These are phyloP conservation scores for Nothocercus julius DNA, from an alignment of 2,113 vertebrate species.

Conservation along the genomic window DNA sequence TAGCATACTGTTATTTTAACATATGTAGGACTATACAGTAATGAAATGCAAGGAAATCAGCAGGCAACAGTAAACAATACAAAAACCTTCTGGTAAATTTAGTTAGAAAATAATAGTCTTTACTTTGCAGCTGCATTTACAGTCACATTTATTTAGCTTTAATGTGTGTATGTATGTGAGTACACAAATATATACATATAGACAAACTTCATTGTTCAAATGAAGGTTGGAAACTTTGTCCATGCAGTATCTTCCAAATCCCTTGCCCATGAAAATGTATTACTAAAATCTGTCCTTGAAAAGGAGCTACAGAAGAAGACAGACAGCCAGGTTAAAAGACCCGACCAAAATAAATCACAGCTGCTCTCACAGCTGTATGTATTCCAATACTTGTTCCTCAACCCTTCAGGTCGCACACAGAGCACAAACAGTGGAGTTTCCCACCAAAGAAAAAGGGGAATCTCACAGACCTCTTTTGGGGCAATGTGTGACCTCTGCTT, in stretches of 20 bases:
- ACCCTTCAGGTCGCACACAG: background rate
- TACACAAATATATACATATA: rapidly evolving
- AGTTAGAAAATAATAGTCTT: background rate
- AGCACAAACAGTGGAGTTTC: background rate
- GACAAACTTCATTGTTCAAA: background rate
- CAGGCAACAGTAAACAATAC: background rate
- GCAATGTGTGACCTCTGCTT: background rate
- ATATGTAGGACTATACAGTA: background rate
- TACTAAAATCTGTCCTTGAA: background rate
- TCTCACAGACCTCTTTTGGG: background rate
- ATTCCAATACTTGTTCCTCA: background rate
- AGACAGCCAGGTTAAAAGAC: background rate
- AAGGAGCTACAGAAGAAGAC: background rate
- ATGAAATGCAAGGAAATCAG: background rate
- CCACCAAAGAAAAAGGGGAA: background rate
- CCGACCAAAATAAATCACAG: background rate
- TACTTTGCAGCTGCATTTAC: background rate
- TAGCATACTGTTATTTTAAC: background rate
- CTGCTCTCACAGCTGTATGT: background rate
- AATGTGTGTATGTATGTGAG: rapidly evolving
- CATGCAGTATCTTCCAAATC: background rate
- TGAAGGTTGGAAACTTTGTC: background rate
- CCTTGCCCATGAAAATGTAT: background rate
- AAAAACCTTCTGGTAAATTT: background rate
- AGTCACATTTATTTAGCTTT: background rate